Base-by-base conservation (phyloP, 92 coral and sea anemone species). In the Epizoanthus fatuus region DNA sequence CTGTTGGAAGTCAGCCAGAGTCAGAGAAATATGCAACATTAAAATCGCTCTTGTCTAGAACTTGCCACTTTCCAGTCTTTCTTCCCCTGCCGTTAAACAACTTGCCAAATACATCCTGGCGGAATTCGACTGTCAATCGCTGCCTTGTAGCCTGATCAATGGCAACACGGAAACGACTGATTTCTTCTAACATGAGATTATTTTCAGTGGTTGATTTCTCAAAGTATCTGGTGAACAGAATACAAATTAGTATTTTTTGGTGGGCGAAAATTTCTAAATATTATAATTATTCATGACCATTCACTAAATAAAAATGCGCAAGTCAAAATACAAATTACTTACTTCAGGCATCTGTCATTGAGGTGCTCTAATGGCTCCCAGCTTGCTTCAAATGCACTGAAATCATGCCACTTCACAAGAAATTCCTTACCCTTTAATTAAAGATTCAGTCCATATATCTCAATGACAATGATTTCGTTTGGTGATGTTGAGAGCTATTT, bases 351-450 rank as follows among this genome's bases (percentile, higher is more conserved):
- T 40, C 51, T 64, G 58, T 77, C 42, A 55, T 86, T 86, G 7
- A 86, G 79, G 55, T 86, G 90, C 14, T 70, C 76, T 60, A 49
- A 44, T 38, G 86, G 90, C 63, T 86, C 85, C 90, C 80, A 86
- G 6, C 84, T 69, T 12, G 85, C 83, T 42, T 86, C 80, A 79
- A 62, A 86, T 1, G 76, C 64, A 55, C 85, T 79, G 60, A 29
- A 78, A 3, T 69, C 71, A 32, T 68, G 35, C 90, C 90, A 86
- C 53, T 65, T 53, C 40, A 78, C 75, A n/a, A 86, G 90, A 69
- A 52, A 68, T 86, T 86, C 80, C 47, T 53, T 78, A 39, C 79
- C 85, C 79, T 75, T 85, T 54, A 80, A 65, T 80, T 12, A 17
- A 44, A 80, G 22, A 63, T 63, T 63, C 69, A 63, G 68, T 63